phyloP scores from a whole-genome alignment of 2,113 vertebrate genomes.

The Telmatochromis sp. region DNA sequence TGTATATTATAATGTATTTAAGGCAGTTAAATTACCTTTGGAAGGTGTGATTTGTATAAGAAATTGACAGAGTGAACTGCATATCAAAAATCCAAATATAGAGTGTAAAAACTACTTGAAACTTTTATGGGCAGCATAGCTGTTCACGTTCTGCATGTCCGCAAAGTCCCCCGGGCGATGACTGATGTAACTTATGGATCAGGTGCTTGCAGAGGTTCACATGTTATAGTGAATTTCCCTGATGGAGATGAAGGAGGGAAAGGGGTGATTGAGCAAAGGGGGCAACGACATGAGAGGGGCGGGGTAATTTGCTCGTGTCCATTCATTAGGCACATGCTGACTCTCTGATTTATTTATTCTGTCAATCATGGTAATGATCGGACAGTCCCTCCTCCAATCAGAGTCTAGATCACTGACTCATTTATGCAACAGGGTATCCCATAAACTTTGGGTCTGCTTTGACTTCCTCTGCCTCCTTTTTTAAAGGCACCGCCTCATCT shows the following conservation, averaged over 20 bases:
- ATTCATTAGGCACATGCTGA: slow-evolving; percentile 65
- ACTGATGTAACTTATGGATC: slow-evolving; percentile 69
- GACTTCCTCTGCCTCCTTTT: neutral
- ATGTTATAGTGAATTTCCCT: slow-evolving; percentile 23
- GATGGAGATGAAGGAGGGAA: neutral
- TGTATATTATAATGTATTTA: neutral
- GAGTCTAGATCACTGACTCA: neutral
- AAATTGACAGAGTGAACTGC: neutral
- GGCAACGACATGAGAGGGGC: slow-evolving; percentile 2
- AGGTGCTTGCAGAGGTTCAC: slow-evolving; percentile 58
- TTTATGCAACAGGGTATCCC: neutral
- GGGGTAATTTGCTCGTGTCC: slow-evolving; percentile 67
- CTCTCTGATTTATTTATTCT: slow-evolving; percentile 58
- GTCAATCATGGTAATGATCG: slow-evolving; percentile 44
- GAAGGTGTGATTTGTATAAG: neutral
- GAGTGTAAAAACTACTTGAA: neutral
- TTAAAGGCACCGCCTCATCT: neutral
- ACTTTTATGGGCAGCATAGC: slow-evolving; percentile 65
- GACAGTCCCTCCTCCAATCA: slow-evolving; percentile 49
- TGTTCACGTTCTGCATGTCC: slow-evolving; percentile 64
- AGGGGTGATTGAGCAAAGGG: neutral
- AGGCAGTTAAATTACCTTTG: neutral
- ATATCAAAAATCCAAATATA: neutral
- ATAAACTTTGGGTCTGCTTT: neutral
- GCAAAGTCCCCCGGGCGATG: slow-evolving; percentile 29